Percentiles rank a stretch among this genome's conserved stretches.
These are phyloP conservation scores for Agrotis ipsilon DNA, from an alignment of 2,888 invertebrate species.

Conservation along the genomic window DNA sequence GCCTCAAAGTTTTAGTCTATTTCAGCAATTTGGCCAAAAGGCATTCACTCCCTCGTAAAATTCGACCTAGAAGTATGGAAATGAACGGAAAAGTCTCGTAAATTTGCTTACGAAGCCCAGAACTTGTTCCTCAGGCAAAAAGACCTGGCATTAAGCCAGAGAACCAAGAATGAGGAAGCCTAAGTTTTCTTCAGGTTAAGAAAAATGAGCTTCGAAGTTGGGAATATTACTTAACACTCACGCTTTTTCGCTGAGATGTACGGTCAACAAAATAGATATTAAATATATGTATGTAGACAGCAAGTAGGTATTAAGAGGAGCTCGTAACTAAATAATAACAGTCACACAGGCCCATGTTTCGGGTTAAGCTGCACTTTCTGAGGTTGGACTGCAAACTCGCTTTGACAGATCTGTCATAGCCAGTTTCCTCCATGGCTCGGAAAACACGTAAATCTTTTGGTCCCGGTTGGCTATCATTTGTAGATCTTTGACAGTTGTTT, in stretches of 20 bases:
- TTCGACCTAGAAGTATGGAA: slow-evolving; percentile 41
- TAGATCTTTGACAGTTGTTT: no score
- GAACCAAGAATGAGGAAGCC: slow-evolving; percentile 14
- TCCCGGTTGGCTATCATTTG: no score
- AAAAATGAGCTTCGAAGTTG: slow-evolving; percentile 16
- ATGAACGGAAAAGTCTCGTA: slow-evolving; percentile 44
- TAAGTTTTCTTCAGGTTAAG: slow-evolving; percentile 18
- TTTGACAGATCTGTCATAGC: no score
- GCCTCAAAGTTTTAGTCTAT: not conserved
- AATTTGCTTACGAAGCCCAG: slow-evolving; percentile 38
- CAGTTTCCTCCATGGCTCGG: no score
- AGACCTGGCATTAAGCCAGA: slow-evolving; percentile 42
- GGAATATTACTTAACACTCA: slow-evolving; percentile 2
- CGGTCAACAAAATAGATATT: no score
- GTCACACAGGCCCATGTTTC: no score
- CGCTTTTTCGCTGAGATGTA: not conserved
- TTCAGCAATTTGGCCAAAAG: slow-evolving; percentile 18
- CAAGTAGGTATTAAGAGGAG: no score
- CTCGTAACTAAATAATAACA: no score
- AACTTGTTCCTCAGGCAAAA: slow-evolving; percentile 41
- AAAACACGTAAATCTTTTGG: no score
- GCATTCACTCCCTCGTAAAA: slow-evolving; percentile 37
- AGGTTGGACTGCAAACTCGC: no score
- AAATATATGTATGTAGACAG: no score
- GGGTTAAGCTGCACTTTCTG: no score